Conservation (phyloP, 2,888 invertebrate species). For the Tetanocera ferruginea region DNA sequence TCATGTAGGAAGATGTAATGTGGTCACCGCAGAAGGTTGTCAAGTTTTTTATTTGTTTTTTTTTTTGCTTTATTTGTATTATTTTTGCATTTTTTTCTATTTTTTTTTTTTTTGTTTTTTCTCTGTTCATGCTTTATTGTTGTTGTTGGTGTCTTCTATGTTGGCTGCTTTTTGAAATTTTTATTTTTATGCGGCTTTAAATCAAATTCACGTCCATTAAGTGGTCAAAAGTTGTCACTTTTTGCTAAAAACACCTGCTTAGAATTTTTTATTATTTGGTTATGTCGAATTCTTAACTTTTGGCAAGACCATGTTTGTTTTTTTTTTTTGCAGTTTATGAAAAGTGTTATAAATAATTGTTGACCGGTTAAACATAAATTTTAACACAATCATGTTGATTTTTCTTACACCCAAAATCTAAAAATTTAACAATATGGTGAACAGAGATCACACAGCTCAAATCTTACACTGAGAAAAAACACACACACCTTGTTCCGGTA, state of each 20-base stretch:
- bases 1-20: conserved; percentile 52
- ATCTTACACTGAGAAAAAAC: no score
- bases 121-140: conserved; percentile 5
- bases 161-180: not conserved
- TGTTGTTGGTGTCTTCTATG: conserved; percentile 6
- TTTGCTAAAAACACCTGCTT: conserved; percentile 1
- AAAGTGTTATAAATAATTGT: no score
- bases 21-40: conserved; percentile 49
- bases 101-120: conserved; percentile 21
- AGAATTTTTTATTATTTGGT: not conserved
- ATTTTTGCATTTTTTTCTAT: conserved; percentile 1
- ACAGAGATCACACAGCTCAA: no score
- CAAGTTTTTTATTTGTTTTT: conserved; percentile 42
- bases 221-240: conserved; percentile 4
- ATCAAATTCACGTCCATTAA: conserved; percentile 10
- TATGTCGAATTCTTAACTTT: no score
- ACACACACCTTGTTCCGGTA: no score
- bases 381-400: no score
- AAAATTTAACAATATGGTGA: no score
- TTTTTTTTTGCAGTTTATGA: no score
- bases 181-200: not conserved
- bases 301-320: no score
- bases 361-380: no score
- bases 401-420: no score
- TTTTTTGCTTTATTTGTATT: conserved; percentile 31